These are phyloP conservation scores for Pantherophis guttatus DNA, from an alignment of 2,113 vertebrate genomes.

Conservation along the genomic window DNA sequence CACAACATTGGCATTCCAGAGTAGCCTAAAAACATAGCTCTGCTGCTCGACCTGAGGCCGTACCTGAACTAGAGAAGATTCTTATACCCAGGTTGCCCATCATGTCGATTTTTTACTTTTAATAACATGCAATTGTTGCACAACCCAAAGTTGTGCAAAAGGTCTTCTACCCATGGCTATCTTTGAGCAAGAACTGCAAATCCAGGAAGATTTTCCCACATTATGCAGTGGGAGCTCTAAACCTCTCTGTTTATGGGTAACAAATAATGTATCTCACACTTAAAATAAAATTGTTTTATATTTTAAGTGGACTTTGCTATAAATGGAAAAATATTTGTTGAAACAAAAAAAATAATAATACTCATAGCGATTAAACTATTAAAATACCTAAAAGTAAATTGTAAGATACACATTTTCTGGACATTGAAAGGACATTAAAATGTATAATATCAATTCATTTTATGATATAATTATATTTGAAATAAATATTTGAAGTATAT, in stretches of 20 bases:
- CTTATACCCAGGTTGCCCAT: no score
- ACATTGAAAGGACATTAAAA: neutral
- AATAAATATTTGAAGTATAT: neutral
- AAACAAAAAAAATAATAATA: constrained; percentile 4
- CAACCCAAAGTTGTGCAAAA: neutral
- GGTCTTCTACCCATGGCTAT: neutral
- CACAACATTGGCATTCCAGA: no score
- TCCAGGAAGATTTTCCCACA: neutral
- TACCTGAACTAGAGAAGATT: no score
- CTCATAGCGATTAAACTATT: neutral
- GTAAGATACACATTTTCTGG: neutral
- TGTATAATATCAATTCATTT: neutral
- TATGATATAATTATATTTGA: neutral
- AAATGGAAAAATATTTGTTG: constrained; percentile 52
- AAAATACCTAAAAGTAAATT: neutral
- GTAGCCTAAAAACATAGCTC: no score
- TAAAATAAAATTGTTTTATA: neutral
- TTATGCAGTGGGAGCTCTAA: neutral
- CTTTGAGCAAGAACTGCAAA: neutral
- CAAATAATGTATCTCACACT: neutral
- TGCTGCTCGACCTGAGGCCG: no score
- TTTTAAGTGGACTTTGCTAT: constrained; percentile 36
- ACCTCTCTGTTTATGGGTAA: neutral
- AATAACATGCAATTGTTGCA: neutral
- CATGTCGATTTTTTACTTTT: no score